Evolutionary conservation across 2,797 vertebrate species (phyloP).

Genomic region (Poecilia gillii): DNA sequence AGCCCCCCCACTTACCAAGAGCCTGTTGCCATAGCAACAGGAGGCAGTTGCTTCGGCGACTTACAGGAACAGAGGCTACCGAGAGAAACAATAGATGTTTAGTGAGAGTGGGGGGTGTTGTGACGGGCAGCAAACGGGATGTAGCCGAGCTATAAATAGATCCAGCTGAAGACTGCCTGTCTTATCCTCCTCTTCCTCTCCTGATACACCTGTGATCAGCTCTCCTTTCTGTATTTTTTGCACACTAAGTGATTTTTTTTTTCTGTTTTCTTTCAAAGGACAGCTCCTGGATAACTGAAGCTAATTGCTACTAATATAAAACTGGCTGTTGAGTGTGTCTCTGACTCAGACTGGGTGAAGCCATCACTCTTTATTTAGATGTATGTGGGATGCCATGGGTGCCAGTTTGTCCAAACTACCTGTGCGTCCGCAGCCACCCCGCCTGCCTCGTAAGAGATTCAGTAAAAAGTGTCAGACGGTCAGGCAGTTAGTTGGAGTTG

Average conservation of each 20-base stretch:
- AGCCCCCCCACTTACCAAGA: constrained; percentile 61
- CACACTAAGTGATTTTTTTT: constrained; percentile 15
- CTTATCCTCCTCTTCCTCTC: constrained; percentile 15
- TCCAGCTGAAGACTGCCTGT: constrained; percentile 37
- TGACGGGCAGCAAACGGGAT: constrained; percentile 49
- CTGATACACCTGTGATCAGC: constrained; percentile 32
- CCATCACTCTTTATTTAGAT: constrained; percentile 41
- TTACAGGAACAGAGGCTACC: constrained; percentile 69
- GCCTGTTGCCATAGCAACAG: constrained; percentile 82
- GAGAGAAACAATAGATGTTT: constrained; percentile 75
- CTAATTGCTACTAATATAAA: constrained; percentile 45
- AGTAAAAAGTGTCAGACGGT: neutral
- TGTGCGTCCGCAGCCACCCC: neutral
- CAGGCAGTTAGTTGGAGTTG: constrained; percentile 1
- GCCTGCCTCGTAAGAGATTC: constrained; percentile 2
- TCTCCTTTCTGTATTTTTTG: constrained; percentile 5
- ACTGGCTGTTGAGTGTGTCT: constrained; percentile 28
- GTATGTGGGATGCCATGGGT: constrained; percentile 27
- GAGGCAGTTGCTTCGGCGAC: constrained; percentile 85
- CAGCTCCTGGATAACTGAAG: neutral
- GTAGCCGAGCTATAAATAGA: constrained; percentile 73
- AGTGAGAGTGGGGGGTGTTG: constrained; percentile 50
- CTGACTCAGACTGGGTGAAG: constrained; percentile 52
- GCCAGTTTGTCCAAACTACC: constrained; percentile 20
- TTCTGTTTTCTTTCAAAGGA: neutral